Percentiles rank a stretch among this genome's conserved stretches.
These are phyloP conservation scores for Aphelinus atriplicis DNA, from an alignment of 1,140 invertebrate genomes.

Conservation along the genomic window DNA sequence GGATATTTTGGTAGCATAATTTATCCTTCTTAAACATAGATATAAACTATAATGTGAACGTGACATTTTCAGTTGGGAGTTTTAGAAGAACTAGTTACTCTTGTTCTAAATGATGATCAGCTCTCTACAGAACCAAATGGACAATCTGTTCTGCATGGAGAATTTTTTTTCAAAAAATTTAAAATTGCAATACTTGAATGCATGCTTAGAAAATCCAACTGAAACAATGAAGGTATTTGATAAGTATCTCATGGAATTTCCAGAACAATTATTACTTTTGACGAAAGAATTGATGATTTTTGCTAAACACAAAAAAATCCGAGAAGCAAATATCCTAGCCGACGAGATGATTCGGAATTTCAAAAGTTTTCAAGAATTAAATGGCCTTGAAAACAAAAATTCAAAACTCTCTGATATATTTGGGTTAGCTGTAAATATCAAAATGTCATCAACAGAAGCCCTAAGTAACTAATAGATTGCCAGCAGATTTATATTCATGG, in stretches of 20 bases:
- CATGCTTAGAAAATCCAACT: slow-evolving; percentile 45
- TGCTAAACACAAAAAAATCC: slow-evolving; percentile 41
- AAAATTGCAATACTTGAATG: slow-evolving; percentile 49
- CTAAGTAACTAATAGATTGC: slow-evolving; percentile 17
- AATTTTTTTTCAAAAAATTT: slow-evolving; percentile 47
- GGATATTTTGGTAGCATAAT: too few species aligned
- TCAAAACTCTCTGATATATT: slow-evolving; percentile 55
- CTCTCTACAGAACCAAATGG: not conserved
- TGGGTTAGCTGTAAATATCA: slow-evolving; percentile 47
- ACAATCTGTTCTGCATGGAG: slow-evolving; percentile 1
- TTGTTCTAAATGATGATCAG: too few species aligned
- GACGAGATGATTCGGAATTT: slow-evolving; percentile 48
- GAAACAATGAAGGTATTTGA: slow-evolving; percentile 40
- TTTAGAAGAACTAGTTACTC: too few species aligned
- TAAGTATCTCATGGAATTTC: slow-evolving; percentile 20
- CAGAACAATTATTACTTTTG: slow-evolving; percentile 44
- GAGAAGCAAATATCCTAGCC: slow-evolving; percentile 40
- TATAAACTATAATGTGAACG: not conserved
- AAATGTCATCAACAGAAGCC: slow-evolving; percentile 46
- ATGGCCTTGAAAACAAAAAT: slow-evolving; percentile 44
- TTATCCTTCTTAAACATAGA: not conserved
- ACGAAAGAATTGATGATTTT: slow-evolving; percentile 53
- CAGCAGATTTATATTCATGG: slow-evolving; percentile 50
- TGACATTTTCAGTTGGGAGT: too few species aligned
- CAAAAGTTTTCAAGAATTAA: slow-evolving; percentile 17